Conservation (phyloP, 2,797 vertebrate genomes). For the Sebastolobus altivelis region DNA sequence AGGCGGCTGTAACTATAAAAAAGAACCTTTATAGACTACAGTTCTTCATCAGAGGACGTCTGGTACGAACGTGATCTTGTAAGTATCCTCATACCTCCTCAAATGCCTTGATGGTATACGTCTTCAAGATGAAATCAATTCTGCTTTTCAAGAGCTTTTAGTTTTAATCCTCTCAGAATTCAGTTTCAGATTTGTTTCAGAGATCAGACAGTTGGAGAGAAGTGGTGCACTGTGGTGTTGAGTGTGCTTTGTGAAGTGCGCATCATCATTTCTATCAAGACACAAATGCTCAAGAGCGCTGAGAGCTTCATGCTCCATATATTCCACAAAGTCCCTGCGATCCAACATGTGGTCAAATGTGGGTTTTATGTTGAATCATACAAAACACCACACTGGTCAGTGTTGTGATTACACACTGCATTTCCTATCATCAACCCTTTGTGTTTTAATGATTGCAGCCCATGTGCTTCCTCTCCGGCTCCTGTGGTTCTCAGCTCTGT, state of each 20-base stretch:
- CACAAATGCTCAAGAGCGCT: conserved; percentile 9
- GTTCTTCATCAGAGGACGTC: conserved; percentile 25
- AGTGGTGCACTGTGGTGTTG: neutral
- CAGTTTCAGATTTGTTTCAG: neutral
- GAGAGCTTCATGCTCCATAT: neutral
- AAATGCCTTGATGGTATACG: conserved; percentile 6
- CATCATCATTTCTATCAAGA: conserved; percentile 11
- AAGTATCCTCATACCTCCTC: conserved; percentile 18
- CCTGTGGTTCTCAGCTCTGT: conserved; percentile 12
- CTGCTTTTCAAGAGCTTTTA: conserved; percentile 24
- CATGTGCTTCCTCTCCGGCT: conserved; percentile 1
- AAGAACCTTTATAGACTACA: conserved; percentile 32
- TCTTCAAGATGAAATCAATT: conserved; percentile 38
- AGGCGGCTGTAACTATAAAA: conserved; percentile 31
- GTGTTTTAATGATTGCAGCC: conserved; percentile 21
- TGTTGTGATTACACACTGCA: neutral
- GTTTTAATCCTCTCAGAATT: conserved; percentile 31
- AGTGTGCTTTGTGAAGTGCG: neutral
- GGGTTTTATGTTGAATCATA: neutral
- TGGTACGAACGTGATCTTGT: neutral
- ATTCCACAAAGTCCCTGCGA: neutral
- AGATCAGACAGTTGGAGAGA: neutral
- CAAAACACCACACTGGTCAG: neutral
- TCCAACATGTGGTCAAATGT: neutral
- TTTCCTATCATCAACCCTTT: conserved; percentile 5